Conservation (phyloP, 2,113 vertebrate genomes). For the Mesembrinibis cayennensis region DNA sequence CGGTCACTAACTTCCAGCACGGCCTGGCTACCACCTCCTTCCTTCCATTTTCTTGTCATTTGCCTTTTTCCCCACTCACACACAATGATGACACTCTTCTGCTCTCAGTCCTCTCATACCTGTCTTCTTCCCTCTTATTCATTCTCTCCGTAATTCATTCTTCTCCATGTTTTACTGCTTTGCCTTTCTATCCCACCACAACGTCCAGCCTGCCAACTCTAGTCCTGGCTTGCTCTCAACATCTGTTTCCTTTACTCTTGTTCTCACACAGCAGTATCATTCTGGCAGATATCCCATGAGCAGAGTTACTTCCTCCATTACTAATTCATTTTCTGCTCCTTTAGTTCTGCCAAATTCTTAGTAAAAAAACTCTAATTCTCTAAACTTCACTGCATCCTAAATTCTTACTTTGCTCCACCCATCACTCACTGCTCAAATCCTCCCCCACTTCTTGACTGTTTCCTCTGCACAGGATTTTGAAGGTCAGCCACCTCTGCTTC, state of each 20-base stretch:
- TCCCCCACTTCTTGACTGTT: conserved; percentile 3
- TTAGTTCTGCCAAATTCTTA: conserved; percentile 8
- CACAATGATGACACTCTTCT: not conserved
- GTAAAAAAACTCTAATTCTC: not conserved
- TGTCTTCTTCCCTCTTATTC: not conserved
- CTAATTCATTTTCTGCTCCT: conserved; percentile 48
- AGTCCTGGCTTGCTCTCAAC: not conserved
- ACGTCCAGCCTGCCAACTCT: not conserved
- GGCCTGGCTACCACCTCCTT: not conserved
- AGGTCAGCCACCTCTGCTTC: not conserved
- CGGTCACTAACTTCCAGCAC: not conserved
- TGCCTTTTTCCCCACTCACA: not conserved
- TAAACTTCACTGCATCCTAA: not conserved
- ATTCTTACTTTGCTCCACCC: not conserved
- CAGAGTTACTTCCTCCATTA: conserved; percentile 42
- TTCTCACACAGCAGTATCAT: not conserved
- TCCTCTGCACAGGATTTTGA: not conserved
- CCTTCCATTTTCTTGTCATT: not conserved
- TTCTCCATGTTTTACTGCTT: not conserved
- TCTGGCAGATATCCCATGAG: not conserved
- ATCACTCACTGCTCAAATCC: conserved; percentile 2
- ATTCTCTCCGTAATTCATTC: not conserved
- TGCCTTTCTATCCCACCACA: not conserved
- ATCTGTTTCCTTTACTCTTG: conserved; percentile 17
- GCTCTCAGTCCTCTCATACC: not conserved